Base-by-base conservation (phyloP, 2,888 invertebrate species). In the Seira musarum region DNA sequence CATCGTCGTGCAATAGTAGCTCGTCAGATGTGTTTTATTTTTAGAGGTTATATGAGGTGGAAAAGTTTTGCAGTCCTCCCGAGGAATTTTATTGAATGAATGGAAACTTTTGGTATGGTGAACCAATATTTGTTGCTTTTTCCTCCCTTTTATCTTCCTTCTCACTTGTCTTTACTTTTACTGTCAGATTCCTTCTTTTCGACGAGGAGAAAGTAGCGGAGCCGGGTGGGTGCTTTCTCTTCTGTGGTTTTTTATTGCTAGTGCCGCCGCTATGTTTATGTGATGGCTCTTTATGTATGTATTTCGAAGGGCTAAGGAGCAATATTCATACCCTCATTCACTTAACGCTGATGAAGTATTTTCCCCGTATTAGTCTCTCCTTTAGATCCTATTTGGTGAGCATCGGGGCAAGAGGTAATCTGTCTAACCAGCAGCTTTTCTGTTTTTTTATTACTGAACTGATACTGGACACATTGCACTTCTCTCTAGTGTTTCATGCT, bases 11-110 rank as follows among this genome's bases (percentile, higher is more conserved):
- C 53, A 53, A 2, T 13, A 53, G 3, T 53, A 8, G 30, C 17
- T 53, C 53, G 35, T 53, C 67, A 46, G 35, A n/a, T 65, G 22
- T 68, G 19, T 61, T 30, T 30, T 30, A 21, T 22, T 63, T 22
- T 69, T 24, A 25, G 24, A 19, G 8, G 49, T 65, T 22, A 63
- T 60, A 67, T 76, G 69, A 49, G 69, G 76, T 63, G 65, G 77
- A 71, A 66, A 77, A 77, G 70, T 64, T 53, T 53, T 64, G 70
- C 8, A 25, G 49, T 30, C 40, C 40, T 40, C 13, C 40, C 53
- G 3, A 53, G 53, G 53, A 60, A 60, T 65, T 72, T 78, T 78
- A 78, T 78, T 78, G 72, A 78, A 78, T 78, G 68, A 78, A 72
- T 61, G 72, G 30, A 30, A 30, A 30, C 2, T 8, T 30, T 30